Base-by-base conservation (phyloP, 2,888 invertebrate genomes). In the Rhingia campestris region DNA sequence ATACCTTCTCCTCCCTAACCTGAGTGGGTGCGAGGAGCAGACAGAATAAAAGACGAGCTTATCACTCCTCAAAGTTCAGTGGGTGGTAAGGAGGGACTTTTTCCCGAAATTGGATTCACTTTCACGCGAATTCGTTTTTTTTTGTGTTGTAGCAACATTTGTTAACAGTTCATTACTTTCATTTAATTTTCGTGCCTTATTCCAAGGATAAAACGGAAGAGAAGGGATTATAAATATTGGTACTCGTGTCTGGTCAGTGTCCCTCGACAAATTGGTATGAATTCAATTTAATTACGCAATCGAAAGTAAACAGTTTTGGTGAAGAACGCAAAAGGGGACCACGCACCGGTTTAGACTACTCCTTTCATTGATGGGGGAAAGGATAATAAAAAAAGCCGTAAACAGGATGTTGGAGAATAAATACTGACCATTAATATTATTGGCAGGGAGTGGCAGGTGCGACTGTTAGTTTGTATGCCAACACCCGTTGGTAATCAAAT, bases 141-240 rank as follows among this genome's bases (percentile, higher is more conserved):
- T n/a, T n/a, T n/a, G n/a, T 12, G 35, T 54, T 58, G 56, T 69
- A 64, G 61, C 53, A 77, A 49, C 43, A 61, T 77, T 73, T 56
- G 72, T 82, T 82, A 77, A 82, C 81, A 82, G 81, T 82, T 82
- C 77, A 77, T 82, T 82, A 73, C 67, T 67, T 77, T 9, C 61
- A 66, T 70, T 81, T 76, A 81, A 76, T 81, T 81, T 70, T 56
- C 47, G 56, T 58, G 14, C 47, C 53, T 59, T 51, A 56, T 63
- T 69, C 69, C 37, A 10, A 49, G 74, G 66, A 51, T 59, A 67
- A 51, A 22, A 59, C 2, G 7, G 41, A 32, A 6, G n/a, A 37
- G 37, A 14, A 30, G 4, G 22, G 30, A 30, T 10, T 49, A 41
- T 41, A n/a, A 9, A n/a, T 1, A 10, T 41, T 41, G 6, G 0